Percentiles rank a stretch among this genome's conserved stretches.
phyloP scores from a whole-genome alignment of 37 sponge, comb jelly and placozoan species.

The Axinella damicornis region DNA sequence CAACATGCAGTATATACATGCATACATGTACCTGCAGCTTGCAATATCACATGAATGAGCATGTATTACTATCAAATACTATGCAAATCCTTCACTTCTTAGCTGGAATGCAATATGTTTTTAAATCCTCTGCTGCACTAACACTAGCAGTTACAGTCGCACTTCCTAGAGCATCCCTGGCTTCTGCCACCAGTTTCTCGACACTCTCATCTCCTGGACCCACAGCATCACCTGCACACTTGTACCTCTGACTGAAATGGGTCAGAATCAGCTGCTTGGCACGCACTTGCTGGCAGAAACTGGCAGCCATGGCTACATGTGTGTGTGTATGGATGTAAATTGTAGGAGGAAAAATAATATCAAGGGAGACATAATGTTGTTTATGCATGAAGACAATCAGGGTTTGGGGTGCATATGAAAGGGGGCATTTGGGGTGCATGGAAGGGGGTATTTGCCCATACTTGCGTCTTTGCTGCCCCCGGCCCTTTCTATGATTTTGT shows the following conservation, averaged over 20 bases:
- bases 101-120: slow-evolving; percentile 38
- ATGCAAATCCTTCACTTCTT: background rate
- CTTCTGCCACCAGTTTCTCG: slow-evolving; percentile 43
- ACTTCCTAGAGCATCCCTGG: slow-evolving; percentile 11
- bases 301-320: slow-evolving; percentile 81
- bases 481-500: too few species aligned
- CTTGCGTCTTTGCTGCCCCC: too few species aligned
- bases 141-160: background rate
- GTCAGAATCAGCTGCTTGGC: slow-evolving; percentile 78
- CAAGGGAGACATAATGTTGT: too few species aligned
- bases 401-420: too few species aligned
- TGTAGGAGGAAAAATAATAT: background rate
- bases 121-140: slow-evolving; percentile 70
- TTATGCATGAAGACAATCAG: too few species aligned
- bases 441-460: too few species aligned
- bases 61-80: too few species aligned
- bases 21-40: too few species aligned
- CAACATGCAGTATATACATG: too few species aligned
- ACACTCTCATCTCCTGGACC: slow-evolving; percentile 38
- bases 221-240: slow-evolving; percentile 34
- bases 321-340: slow-evolving; percentile 15
- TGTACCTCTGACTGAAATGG: slow-evolving; percentile 93
- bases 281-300: slow-evolving; percentile 59
- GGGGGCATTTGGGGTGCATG: too few species aligned
- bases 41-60: too few species aligned